Conservation (phyloP, 2,888 invertebrate genomes). For the Coremacera marginata region DNA sequence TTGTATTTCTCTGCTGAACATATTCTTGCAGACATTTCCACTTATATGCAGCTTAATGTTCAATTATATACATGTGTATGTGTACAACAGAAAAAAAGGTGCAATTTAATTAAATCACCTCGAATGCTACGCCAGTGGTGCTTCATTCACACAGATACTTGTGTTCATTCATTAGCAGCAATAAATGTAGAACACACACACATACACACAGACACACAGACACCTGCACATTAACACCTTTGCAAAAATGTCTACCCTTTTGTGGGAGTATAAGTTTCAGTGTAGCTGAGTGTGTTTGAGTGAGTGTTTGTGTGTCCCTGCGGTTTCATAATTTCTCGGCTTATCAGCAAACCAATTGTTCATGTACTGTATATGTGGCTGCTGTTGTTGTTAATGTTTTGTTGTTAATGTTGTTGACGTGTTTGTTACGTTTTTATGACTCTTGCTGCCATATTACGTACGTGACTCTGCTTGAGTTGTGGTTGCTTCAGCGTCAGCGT, state of each 20-base stretch:
- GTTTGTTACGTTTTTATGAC: slow-evolving; percentile 33
- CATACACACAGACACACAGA: background rate
- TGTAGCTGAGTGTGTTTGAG: background rate
- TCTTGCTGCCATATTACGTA: background rate
- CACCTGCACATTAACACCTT: background rate
- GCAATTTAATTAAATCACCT: slow-evolving; percentile 28
- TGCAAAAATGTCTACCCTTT: background rate
- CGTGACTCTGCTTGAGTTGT: slow-evolving; percentile 21
- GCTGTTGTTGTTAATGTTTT: background rate
- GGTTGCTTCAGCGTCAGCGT: background rate
- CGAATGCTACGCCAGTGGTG: background rate
- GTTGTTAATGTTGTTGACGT: slow-evolving; percentile 27
- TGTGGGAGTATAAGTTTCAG: background rate
- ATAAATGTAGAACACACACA: slow-evolving; percentile 17
- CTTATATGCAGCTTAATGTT: no score
- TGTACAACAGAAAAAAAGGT: no score
- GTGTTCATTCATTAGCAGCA: slow-evolving; percentile 23
- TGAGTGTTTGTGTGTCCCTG: slow-evolving; percentile 12
- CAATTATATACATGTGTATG: no score
- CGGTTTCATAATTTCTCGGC: slow-evolving; percentile 19
- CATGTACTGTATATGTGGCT: background rate
- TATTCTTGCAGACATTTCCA: no score
- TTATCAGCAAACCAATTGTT: slow-evolving; percentile 8
- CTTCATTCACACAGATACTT: slow-evolving; percentile 11
- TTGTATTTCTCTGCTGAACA: no score